Conservation (phyloP, 1,140 invertebrate species). For the Anastrepha obliqua region DNA sequence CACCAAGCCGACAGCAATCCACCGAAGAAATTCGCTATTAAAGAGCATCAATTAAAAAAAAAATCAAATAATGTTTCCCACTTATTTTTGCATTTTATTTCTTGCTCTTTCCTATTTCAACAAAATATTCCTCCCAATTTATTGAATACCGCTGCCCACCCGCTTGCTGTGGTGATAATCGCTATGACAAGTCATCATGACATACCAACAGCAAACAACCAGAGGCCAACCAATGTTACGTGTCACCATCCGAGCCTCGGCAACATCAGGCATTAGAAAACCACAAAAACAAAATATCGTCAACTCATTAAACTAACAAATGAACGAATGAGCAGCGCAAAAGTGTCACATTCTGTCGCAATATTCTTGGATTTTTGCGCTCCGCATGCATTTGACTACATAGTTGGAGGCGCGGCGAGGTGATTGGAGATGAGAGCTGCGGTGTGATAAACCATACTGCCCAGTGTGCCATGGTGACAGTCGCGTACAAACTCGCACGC, state of each 20-base stretch:
- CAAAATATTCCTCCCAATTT: neutral
- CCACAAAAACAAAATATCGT: neutral
- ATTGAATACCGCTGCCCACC: neutral
- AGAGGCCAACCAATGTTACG: neutral
- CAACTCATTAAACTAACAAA: slow-evolving; percentile 40
- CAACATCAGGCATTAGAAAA: neutral
- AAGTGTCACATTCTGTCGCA: slow-evolving; percentile 27
- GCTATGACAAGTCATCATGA: neutral
- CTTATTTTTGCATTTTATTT: no score
- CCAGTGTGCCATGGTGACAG: neutral
- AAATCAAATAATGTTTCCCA: no score
- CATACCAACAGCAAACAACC: neutral
- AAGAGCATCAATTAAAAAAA: no score
- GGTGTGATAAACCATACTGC: slow-evolving; percentile 40
- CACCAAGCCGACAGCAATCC: no score
- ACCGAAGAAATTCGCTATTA: no score
- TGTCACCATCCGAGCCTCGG: neutral
- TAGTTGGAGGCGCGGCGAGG: neutral
- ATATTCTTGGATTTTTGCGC: slow-evolving; percentile 21
- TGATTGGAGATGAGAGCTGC: neutral
- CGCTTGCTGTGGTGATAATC: neutral
- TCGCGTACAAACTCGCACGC: slow-evolving; percentile 34
- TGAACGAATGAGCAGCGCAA: slow-evolving; percentile 28
- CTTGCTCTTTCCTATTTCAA: neutral
- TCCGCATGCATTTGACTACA: neutral